Evolutionary conservation across 2,888 invertebrate species (phyloP), one percentile per base, ranked within the genome.

Genomic region (Hypolimnas misippus): DNA sequence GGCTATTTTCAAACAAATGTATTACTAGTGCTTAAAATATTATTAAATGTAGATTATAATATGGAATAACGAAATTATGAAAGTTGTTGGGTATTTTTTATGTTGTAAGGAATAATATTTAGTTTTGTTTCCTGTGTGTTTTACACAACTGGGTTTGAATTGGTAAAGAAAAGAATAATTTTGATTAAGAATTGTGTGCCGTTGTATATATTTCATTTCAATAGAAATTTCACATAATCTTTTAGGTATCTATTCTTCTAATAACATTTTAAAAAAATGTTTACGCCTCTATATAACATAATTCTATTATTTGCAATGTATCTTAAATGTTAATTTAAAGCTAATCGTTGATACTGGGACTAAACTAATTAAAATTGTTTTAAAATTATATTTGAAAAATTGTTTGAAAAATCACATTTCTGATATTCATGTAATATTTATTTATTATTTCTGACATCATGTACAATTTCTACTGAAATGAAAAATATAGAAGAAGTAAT

Each of bases 11-110:
- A 55, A 54, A 57, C n/a, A n/a, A n/a, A n/a, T 33, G 57, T 66
- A 63, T 57, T 63, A 63, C 46, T 66, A 61, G 51, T 51, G 35
- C 19, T 60, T 57, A 54, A 63, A 46, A 35, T n/a, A 8, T 46
- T n/a, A n/a, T n/a, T n/a, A n/a, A n/a, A n/a, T n/a, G n/a, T n/a
- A n/a, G 12, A 46, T n/a, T 25, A 46, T 46, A 25, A 12, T 46
- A 12, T 12, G 1, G 19, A 46, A n/a, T 21, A 46, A 21, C 12
- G 12, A 21, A n/a, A 21, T 21, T 46, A 46, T 46, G 42, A 17
- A 3, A 42, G 8, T 42, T 42, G 8, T 16, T 17, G 8, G 8
- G 2, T 10, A 42, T 7, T 42, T 7, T 3, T 17, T 42, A 16
- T 42, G 42, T 17, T 42, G 42, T 42, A 19, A 8, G 42, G 10